Conservation (phyloP, 2,888 invertebrate species). For the Megalurothrips usitatus region DNA sequence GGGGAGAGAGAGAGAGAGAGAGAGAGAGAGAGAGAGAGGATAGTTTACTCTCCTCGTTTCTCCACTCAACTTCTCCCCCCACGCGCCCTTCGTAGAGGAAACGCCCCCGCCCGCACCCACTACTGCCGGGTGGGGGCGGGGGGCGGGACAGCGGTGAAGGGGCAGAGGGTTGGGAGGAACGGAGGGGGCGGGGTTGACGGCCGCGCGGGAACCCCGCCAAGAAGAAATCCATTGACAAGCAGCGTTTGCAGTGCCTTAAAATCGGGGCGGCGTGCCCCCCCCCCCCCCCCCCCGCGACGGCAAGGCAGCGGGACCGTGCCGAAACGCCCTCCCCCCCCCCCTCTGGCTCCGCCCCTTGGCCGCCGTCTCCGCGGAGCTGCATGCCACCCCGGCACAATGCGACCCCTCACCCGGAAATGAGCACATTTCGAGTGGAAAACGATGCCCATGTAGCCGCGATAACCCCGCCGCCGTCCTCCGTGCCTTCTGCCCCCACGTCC, state of each 20-base stretch:
- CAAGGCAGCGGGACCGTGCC: not conserved
- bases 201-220: not conserved
- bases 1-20: not conserved
- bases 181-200: not conserved
- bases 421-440: constrained; percentile 22
- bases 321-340: not conserved
- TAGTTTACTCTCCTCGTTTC: not conserved
- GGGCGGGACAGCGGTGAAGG: not conserved
- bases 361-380: not conserved
- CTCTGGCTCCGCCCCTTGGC: not conserved
- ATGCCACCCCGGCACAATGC: not conserved
- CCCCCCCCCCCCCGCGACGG: too few species aligned
- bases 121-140: not conserved
- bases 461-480: not conserved
- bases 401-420: constrained; percentile 4
- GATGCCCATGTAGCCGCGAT: constrained; percentile 7
- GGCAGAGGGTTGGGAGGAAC: not conserved
- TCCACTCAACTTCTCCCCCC: not conserved
- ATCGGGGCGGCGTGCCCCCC: too few species aligned
- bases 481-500: not conserved
- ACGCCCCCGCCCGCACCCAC: too few species aligned
- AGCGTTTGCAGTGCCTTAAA: not conserved
- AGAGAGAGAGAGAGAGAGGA: not conserved
- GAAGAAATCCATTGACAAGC: not conserved
- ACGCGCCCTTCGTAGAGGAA: too few species aligned